Percentiles rank a stretch among this genome's conserved stretches.
Conservation (phyloP, 2,797 vertebrate genomes). For the Ptychobarbus kaznakovi region DNA sequence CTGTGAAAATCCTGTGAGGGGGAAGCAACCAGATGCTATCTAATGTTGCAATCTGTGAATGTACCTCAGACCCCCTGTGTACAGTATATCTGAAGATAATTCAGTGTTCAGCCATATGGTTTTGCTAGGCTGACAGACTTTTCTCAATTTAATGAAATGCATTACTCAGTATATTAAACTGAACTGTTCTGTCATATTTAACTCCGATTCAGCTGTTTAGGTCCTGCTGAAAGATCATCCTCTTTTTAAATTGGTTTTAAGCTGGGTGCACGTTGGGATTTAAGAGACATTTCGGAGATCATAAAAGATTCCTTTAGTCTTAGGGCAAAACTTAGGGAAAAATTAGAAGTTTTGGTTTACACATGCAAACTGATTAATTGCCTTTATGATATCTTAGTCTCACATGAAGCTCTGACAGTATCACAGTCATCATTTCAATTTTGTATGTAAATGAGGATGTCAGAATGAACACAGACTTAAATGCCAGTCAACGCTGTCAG, state of each 20-base stretch:
- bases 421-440: neutral
- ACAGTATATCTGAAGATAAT: neutral
- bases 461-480: neutral
- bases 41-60: constrained; percentile 41
- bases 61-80: constrained; percentile 19
- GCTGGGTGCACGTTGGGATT: neutral
- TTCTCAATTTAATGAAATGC: neutral
- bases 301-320: neutral
- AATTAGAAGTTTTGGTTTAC: neutral
- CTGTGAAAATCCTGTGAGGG: constrained; percentile 39
- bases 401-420: neutral
- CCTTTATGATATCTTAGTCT: neutral
- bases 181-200: neutral
- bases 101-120: neutral
- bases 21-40: constrained; percentile 39
- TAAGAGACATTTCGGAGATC: neutral
- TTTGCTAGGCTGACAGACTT: neutral
- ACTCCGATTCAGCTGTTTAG: neutral
- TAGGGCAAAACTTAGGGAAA: neutral
- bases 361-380: neutral
- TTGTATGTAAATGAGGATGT: neutral
- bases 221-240: neutral
- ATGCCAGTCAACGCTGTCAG: neutral
- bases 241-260: neutral
- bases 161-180: neutral